Evolutionary conservation across 2,888 invertebrate species (phyloP).

Genomic region (Drosophila multiciliata): DNA sequence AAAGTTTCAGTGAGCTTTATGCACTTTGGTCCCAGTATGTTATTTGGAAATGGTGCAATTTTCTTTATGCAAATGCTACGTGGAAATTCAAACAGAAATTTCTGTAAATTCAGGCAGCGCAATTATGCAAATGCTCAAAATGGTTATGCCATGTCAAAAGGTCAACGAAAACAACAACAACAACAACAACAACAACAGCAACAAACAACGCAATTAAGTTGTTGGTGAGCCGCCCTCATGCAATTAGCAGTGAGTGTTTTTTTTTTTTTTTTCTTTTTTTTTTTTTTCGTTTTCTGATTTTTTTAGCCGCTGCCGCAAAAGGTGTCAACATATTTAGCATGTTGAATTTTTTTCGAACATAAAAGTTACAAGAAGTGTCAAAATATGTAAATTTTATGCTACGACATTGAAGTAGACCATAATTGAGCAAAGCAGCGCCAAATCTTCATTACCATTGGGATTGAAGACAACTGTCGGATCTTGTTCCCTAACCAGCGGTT

Average conservation of each 20-base stretch:
- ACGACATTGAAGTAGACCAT: conserved; percentile 65
- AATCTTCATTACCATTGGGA: conserved; percentile 56
- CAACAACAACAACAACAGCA: conserved; percentile 50
- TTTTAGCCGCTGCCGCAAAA: conserved; percentile 35
- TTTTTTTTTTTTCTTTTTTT: conserved; percentile 11
- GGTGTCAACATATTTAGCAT: conserved; percentile 75
- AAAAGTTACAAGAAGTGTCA: conserved; percentile 50
- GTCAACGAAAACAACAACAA: conserved; percentile 55
- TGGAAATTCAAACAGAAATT: conserved; percentile 61
- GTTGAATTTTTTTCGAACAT: conserved; percentile 58
- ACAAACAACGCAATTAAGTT: conserved; percentile 70
- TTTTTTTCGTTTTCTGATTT: not conserved
- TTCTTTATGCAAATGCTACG: conserved; percentile 64
- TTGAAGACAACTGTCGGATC: conserved; percentile 44
- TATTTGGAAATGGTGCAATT: conserved; percentile 42
- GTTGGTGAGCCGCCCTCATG: conserved; percentile 69
- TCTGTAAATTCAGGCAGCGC: conserved; percentile 61
- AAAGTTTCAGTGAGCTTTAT: conserved; percentile 40
- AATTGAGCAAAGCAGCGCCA: conserved; percentile 59
- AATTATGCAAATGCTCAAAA: conserved; percentile 72
- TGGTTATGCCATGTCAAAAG: conserved; percentile 52
- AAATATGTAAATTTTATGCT: conserved; percentile 71
- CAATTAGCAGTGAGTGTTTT: conserved; percentile 68
- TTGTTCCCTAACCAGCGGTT: conserved; percentile 41
- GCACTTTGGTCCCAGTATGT: conserved; percentile 27